Conservation (phyloP, 2,888 invertebrate genomes). For the Rhimphoctona megacephalus region DNA sequence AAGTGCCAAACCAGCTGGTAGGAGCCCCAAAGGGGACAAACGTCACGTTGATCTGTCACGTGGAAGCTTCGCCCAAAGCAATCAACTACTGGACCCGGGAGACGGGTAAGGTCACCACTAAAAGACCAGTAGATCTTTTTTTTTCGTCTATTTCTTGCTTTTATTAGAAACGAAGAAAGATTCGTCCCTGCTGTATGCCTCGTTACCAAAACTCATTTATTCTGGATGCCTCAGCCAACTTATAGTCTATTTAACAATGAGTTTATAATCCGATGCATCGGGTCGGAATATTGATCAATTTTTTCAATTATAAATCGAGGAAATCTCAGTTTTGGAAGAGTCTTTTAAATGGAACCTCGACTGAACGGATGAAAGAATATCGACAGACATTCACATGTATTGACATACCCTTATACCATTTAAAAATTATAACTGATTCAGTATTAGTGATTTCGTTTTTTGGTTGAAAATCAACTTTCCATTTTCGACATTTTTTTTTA, state of each 20-base stretch:
- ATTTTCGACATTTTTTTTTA: background rate
- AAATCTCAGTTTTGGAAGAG: background rate
- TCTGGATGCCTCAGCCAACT: background rate
- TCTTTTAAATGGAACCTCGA: background rate
- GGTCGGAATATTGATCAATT: background rate
- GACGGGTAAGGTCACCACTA: constrained; percentile 87
- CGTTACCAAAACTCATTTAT: constrained; percentile 17
- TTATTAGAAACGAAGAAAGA: background rate
- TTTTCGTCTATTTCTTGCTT: constrained; percentile 12
- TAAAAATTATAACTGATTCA: background rate
- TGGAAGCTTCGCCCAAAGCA: constrained; percentile 96
- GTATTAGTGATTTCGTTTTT: background rate
- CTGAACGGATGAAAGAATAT: background rate
- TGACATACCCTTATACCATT: background rate
- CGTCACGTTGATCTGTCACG: constrained; percentile 94
- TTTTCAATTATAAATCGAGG: background rate
- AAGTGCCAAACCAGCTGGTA: constrained; percentile 97
- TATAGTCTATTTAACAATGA: background rate
- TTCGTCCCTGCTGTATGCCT: constrained; percentile 7
- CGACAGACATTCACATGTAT: background rate
- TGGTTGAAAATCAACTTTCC: background rate
- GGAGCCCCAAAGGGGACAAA: constrained; percentile 95
- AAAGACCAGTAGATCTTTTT: constrained; percentile 9
- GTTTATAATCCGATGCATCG: background rate
- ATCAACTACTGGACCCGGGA: constrained; percentile 98